Evolutionary conservation across 2,113 vertebrate genomes (phyloP), one percentile per base, ranked within the genome.

Genomic region (Cathartes aura): DNA sequence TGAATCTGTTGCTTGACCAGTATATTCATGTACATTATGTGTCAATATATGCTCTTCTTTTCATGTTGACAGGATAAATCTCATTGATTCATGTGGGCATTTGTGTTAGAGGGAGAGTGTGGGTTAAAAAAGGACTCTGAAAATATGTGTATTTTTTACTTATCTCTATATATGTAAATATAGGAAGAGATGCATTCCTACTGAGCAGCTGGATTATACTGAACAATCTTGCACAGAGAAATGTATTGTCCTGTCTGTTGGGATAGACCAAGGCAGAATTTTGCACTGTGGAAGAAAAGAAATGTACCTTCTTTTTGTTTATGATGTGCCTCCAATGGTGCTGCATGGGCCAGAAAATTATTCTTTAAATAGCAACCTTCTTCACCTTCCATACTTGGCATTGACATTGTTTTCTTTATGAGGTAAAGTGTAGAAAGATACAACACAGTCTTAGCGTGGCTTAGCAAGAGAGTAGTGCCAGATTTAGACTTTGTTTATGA

Each of bases 401-500:
- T 42, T 93, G 95, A 85, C 95, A 90, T 97, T 97, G 87, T 94
- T 97, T 97, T 96, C 93, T 93, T 96, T 88, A 90, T 64, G 95
- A 93, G 27, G 53, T 60, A 94, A 85, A 90, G 93, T 56, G 82
- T 48, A 90, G 95, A 97, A 96, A 95, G 96, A 93, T 94, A 85
- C 70, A 88, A 60, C 43, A n/a, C 84, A 97, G 78, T 71, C 89
- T 94, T 89, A 93, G 47, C 5, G 2, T 58, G 90, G 74, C 82
- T 97, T 82, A 94, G 30, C 71, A 85, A 86, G 73, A 84, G 83
- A 87, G 84, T 85, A 86, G 70, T 94, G 94, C 93, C 91, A 91
- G 96, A 97, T 97, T 96, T 97, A 97, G 97, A 93, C 81, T 95
- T 95, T 97, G 93, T 97, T 97, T 97, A 96, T 96, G 90, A 91